Conservation (phyloP, 2,797 vertebrate genomes). For the Vultur gryphus region DNA sequence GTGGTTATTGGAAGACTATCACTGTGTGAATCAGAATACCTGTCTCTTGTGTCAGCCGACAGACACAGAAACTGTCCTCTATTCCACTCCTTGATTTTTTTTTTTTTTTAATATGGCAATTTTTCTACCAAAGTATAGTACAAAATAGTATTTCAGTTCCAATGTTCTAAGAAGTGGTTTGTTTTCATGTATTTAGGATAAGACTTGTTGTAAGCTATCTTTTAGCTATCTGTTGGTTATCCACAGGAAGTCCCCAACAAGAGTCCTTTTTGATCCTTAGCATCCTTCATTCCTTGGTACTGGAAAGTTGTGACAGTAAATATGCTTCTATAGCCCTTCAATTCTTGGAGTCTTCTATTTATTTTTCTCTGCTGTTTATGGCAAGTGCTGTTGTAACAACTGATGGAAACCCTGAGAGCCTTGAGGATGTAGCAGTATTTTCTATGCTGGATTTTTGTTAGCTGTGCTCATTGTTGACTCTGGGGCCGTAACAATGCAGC, state of each 20-base stretch:
- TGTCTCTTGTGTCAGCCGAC: not conserved
- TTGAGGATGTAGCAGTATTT: not conserved
- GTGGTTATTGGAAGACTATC: not conserved
- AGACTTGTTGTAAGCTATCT: not conserved
- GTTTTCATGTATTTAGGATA: not conserved
- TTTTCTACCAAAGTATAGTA: not conserved
- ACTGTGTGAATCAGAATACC: not conserved
- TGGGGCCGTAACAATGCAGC: not conserved
- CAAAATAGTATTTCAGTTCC: not conserved
- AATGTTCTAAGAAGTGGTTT: not conserved
- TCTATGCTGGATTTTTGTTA: not conserved
- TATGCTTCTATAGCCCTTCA: not conserved
- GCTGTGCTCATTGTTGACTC: not conserved
- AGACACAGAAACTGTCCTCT: not conserved
- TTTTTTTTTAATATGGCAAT: not conserved
- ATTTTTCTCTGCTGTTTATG: not conserved
- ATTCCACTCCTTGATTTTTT: not conserved
- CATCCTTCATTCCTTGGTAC: not conserved
- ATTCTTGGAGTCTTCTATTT: not conserved
- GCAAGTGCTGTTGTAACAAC: not conserved
- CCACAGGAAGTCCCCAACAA: not conserved
- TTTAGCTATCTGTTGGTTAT: not conserved
- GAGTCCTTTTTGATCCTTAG: not conserved
- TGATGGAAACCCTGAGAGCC: not conserved
- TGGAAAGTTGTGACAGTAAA: not conserved